Percentiles rank a stretch among this genome's conserved stretches.
These are phyloP conservation scores for Microvelia longipes DNA, from an alignment of 1,140 invertebrate species.

Conservation along the genomic window DNA sequence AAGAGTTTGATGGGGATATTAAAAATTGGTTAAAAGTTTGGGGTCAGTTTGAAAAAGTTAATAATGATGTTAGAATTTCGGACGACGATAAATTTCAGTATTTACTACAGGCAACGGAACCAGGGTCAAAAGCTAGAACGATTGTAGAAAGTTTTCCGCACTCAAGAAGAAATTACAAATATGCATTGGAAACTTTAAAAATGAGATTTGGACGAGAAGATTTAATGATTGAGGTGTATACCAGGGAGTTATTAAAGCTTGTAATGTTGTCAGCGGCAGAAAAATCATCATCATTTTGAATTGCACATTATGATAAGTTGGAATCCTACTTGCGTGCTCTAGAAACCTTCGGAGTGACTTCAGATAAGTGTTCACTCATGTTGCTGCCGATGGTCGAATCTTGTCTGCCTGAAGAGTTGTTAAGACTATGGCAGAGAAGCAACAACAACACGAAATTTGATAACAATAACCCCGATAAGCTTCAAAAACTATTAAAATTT, in stretches of 20 bases:
- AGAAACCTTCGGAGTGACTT: neutral
- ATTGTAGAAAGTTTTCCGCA: neutral
- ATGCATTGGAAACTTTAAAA: neutral
- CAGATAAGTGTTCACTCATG: neutral
- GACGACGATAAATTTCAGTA: neutral
- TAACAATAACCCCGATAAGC: neutral
- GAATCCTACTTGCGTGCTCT: neutral
- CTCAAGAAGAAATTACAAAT: neutral
- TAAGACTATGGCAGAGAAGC: neutral
- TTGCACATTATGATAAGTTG: neutral
- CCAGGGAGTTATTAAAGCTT: neutral
- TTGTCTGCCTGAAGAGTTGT: neutral
- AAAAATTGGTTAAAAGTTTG: neutral
- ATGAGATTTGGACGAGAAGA: neutral
- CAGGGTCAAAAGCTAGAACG: neutral
- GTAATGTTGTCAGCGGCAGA: neutral
- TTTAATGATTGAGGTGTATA: neutral
- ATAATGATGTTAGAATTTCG: neutral
- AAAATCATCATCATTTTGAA: neutral
- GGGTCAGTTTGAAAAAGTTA: neutral
- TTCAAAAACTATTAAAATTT: neutral
- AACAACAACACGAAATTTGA: neutral
- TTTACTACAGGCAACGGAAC: neutral
- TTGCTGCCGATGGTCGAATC: neutral
- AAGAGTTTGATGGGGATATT: neutral